Evolutionary conservation across 2,797 vertebrate species (phyloP), one percentile per base, ranked within the genome.

Genomic region (Lates japonicus): DNA sequence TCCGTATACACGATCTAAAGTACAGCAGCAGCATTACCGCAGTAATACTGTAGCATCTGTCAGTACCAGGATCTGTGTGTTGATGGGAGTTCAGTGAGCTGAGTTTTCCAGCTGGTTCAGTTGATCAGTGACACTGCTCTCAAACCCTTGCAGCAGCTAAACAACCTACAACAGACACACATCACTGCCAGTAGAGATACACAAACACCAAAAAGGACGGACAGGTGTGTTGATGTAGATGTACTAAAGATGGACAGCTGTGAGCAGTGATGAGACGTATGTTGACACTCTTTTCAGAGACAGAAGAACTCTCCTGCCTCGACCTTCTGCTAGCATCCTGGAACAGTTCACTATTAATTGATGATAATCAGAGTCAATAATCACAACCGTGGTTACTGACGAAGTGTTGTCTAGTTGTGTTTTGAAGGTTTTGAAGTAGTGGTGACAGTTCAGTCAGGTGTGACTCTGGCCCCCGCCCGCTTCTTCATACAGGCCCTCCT

Each of bases 61-160:
- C 20, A 44, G 52, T 84, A 93, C 92, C 90, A 81, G 75, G 14
- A 90, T 81, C 62, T 91, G 63, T 93, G 95, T 51, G 80, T 97
- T 96, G 5, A 98, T 93, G n/a, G 25, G 69, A 29, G 63, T 89
- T 91, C 72, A 98, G 49, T 83, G 68, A 1, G 82, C 80, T 0
- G 90, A 93, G 75, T 93, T 94, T 60, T 95, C 90, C 76, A 98
- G 89, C 5, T 16, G 85, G 4, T 66, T 90, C 80, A 98, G 86
- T 25, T 97, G 95, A 62, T 94, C 92, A 49, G 92, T 78, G 59
- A 98, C 79, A 1, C 78, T 92, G 51, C 44, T 88, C 54, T 95
- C 93, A 85, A 98, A 97, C 3, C 48, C 66, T 37, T 97, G 92
- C 64, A 98, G 66, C 87, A 96, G 95, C 55, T n/a, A n/a, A 59